Percentiles rank a stretch among this genome's conserved stretches.
Evolutionary conservation across 2,888 invertebrate species (phyloP).

Genomic region (Pachliopta kotzebuea): DNA sequence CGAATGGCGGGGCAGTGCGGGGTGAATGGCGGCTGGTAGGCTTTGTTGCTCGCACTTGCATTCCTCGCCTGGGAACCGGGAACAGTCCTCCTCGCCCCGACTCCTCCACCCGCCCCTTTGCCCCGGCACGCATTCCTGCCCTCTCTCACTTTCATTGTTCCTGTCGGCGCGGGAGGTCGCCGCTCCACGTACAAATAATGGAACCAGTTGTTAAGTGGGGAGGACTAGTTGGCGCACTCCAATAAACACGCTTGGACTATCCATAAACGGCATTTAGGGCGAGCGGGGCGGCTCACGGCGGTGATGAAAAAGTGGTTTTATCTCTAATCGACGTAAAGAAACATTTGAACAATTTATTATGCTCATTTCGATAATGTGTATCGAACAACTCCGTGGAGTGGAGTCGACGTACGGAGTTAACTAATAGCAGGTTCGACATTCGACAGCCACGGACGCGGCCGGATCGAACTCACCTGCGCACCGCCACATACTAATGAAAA

Average conservation of each 20-base stretch:
- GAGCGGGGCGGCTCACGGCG: slow-evolving; percentile 40
- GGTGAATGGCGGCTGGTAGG: slow-evolving; percentile 76
- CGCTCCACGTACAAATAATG: slow-evolving; percentile 64
- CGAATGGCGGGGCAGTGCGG: slow-evolving; percentile 47
- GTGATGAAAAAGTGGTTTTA: slow-evolving; percentile 36
- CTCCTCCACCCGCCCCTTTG: slow-evolving; percentile 43
- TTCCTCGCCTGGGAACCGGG: slow-evolving; percentile 80
- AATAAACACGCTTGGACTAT: slow-evolving; percentile 65
- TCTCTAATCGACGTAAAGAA: slow-evolving; percentile 30
- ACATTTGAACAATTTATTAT: slow-evolving; percentile 35
- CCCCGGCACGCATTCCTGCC: slow-evolving; percentile 70
- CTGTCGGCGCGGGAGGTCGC: slow-evolving; percentile 77
- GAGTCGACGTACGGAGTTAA: slow-evolving; percentile 9
- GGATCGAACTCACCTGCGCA: slow-evolving; percentile 48
- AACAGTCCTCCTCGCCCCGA: slow-evolving; percentile 48
- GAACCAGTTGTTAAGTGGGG: slow-evolving; percentile 64
- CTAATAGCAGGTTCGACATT: slow-evolving; percentile 16
- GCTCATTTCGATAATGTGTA: slow-evolving; percentile 34
- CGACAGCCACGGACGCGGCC: slow-evolving; percentile 4
- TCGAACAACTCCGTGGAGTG: slow-evolving; percentile 21
- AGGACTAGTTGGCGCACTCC: slow-evolving; percentile 60
- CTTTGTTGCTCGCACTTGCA: slow-evolving; percentile 78
- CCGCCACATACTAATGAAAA: slow-evolving; percentile 64
- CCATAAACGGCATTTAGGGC: slow-evolving; percentile 67
- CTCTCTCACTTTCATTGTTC: slow-evolving; percentile 80